Conservation (phyloP, 2,888 invertebrate species). For the Galeopsomyia nigrocyanea region DNA sequence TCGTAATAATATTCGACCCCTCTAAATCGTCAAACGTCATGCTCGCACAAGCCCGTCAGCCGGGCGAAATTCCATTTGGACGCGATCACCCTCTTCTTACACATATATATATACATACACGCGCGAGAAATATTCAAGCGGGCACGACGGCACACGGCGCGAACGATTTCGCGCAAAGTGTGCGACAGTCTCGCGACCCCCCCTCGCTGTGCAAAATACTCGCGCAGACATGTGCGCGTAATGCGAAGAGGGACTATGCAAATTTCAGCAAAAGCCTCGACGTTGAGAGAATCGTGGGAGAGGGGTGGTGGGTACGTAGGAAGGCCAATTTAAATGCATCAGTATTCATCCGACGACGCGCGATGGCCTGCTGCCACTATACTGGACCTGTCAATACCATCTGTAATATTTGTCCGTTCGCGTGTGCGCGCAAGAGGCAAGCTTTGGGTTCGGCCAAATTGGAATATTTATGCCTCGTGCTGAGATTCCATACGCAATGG, state of each 20-base stretch:
- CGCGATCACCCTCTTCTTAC: too few species aligned
- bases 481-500: not conserved
- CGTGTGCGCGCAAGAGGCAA: not conserved
- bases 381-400: slow-evolving; percentile 51
- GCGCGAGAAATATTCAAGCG: too few species aligned
- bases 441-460: slow-evolving; percentile 27
- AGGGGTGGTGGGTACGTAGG: slow-evolving; percentile 19
- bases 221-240: not conserved
- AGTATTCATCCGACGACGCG: slow-evolving; percentile 50
- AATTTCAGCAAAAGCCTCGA: slow-evolving; percentile 6
- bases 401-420: slow-evolving; percentile 51
- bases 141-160: too few species aligned
- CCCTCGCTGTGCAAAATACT: slow-evolving; percentile 28
- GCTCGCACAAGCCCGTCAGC: too few species aligned
- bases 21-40: too few species aligned
- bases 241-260: not conserved
- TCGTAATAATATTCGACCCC: too few species aligned
- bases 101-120: too few species aligned
- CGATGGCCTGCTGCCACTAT: not conserved
- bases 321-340: slow-evolving; percentile 52
- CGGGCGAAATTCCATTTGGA: too few species aligned
- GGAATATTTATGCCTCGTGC: slow-evolving; percentile 34
- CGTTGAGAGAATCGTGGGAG: too few species aligned
- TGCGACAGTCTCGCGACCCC: not conserved
- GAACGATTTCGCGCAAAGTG: not conserved